Evolutionary conservation across 2,888 invertebrate species (phyloP).

Genomic region (Liopterus haemorrhoidalis): DNA sequence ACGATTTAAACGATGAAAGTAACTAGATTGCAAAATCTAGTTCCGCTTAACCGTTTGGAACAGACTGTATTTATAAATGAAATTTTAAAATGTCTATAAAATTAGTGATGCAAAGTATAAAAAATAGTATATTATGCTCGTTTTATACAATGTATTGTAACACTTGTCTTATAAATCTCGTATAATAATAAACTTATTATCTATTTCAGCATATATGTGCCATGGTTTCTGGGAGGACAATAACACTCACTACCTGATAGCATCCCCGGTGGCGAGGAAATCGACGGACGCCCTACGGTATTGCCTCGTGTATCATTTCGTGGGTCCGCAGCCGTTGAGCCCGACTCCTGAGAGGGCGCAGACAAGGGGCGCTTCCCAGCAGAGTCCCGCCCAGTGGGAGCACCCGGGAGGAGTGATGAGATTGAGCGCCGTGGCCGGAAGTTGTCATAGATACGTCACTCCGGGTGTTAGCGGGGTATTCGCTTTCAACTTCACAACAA

Average conservation of each 20-base stretch:
- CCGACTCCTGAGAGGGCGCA: no score
- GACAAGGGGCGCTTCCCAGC: constrained; percentile 9
- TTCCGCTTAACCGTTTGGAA: no score
- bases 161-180: no score
- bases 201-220: constrained; percentile 68
- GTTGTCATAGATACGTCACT: constrained; percentile 52
- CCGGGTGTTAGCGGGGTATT: constrained; percentile 53
- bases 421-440: constrained; percentile 52
- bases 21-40: no score
- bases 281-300: constrained; percentile 51
- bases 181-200: no score
- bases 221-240: constrained; percentile 68
- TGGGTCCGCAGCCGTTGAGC: constrained; percentile 32
- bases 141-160: no score
- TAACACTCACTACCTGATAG: constrained; percentile 59
- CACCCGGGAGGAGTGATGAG: constrained; percentile 36
- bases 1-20: no score
- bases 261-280: constrained; percentile 53
- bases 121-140: constrained; percentile 11
- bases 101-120: no score
- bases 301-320: constrained; percentile 58
- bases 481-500: constrained; percentile 63
- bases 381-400: neutral
- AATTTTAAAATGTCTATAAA: no score
- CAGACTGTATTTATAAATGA: no score